Base-by-base conservation (phyloP, 2,797 vertebrate genomes). In the Neostethus bicornis region DNA sequence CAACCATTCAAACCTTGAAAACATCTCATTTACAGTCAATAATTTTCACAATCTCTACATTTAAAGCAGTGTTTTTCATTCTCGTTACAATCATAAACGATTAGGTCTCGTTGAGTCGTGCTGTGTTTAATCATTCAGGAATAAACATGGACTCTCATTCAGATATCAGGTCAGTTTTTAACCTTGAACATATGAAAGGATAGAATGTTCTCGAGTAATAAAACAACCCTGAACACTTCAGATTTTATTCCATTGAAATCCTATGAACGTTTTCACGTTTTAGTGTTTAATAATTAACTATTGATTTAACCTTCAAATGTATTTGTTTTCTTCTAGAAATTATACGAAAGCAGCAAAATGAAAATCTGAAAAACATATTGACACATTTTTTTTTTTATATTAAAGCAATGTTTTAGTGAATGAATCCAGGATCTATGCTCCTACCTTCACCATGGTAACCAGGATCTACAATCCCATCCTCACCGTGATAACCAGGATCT, bases 201-300 rank as follows among this genome's bases (percentile, higher is more conserved):
- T 58, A 42, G 60, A 66, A 48, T 38, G 44, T 19, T 19, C 6
- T 50, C 20, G 5, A 12, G 3, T 0, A 9, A 24, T 6, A 4
- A 13, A 47, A 21, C 24, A 28, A 12, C 47, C 16, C 42, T 5
- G 42, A 61, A 25, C 4, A 0, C 1, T 49, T 0, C 3, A 53
- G 19, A 21, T 41, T 41, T 60, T 39, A 61, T 46, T 64, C 35
- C n/a, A 17, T 32, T 34, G 41, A 46, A 14, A n/a, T 16, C 24
- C 43, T 77, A 56, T 51, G 56, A 66, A 70, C 83, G 74, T 78
- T 77, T 83, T 86, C 85, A 84, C 84, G 79, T 87, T 86, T 81
- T 84, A 85, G 72, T 50, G 16, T 58, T 59, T 76, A 53, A 85
- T 85, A 87, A 90, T 88, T 81, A 89, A 85, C 42, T 88, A 87